Conservation (phyloP, 2,113 vertebrate genomes). For the Equus przewalskii region DNA sequence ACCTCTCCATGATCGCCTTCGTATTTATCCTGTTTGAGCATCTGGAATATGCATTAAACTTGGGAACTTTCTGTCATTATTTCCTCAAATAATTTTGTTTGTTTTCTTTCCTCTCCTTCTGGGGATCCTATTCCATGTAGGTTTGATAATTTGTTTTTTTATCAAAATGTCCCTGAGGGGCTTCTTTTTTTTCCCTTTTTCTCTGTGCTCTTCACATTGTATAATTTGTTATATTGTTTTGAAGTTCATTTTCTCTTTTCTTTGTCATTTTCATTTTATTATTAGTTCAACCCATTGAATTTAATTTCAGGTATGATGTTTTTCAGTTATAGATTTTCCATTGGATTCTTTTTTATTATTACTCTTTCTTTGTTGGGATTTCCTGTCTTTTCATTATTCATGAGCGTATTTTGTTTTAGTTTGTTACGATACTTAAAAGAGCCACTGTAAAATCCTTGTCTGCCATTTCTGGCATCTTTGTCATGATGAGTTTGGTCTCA, state of each 20-base stretch:
- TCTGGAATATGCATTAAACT: not conserved
- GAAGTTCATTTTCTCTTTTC: not conserved
- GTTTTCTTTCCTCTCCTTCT: not conserved
- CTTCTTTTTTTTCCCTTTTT: not conserved
- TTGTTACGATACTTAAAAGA: not conserved
- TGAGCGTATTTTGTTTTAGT: not conserved
- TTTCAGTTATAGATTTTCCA: not conserved
- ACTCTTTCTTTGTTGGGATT: not conserved
- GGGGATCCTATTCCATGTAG: not conserved
- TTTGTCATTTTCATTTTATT: not conserved
- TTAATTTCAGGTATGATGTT: not conserved
- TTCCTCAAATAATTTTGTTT: not conserved
- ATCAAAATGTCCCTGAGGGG: not conserved
- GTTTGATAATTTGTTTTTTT: constrained; percentile 28
- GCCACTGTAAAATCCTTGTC: not conserved
- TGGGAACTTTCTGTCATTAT: not conserved
- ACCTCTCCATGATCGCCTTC: not conserved
- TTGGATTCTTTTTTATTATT: not conserved
- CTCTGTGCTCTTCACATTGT: not conserved
- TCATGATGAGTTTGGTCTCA: not conserved
- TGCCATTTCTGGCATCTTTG: not conserved
- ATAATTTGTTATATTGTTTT: not conserved
- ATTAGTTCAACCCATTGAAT: not conserved
- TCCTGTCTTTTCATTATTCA: not conserved
- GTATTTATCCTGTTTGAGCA: not conserved